A percentile compares a stretch with the other conserved stretches of the same genome.
phyloP scores from a whole-genome alignment of 2,797 vertebrate species.

The Monodelphis domestica region DNA sequence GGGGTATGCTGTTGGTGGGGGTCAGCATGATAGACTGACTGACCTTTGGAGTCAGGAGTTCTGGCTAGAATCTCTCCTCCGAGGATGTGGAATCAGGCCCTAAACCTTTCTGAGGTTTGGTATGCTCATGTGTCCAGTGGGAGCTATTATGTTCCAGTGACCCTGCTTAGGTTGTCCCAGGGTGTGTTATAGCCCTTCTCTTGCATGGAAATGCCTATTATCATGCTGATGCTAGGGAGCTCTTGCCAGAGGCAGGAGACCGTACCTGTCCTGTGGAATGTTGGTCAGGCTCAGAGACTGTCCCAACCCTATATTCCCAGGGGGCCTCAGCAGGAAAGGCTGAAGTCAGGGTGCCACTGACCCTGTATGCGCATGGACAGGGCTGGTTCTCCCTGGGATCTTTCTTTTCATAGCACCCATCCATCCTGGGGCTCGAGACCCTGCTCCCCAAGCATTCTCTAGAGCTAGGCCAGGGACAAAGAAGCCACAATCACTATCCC shows the following conservation, averaged over 20 bases:
- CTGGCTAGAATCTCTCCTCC: accelerated
- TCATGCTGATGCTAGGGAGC: not conserved
- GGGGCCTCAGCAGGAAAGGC: not conserved
- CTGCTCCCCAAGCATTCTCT: not conserved
- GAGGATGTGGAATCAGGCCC: not conserved
- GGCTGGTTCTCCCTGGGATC: not conserved
- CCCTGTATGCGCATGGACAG: not conserved
- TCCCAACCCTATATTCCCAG: no score
- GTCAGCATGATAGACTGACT: no score
- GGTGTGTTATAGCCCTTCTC: no score
- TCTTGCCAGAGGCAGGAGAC: not conserved
- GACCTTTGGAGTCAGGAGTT: not conserved
- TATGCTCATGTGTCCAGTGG: not conserved
- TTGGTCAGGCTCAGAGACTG: not conserved
- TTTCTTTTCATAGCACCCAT: not conserved
- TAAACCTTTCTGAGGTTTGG: accelerated
- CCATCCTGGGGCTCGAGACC: not conserved
- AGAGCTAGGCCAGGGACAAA: not conserved
- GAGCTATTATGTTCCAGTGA: no score
- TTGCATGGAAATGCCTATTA: not conserved
- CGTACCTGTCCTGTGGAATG: not conserved
- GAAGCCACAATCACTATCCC: not conserved
- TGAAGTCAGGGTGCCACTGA: not conserved
- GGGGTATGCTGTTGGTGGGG: no score
- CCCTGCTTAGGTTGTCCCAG: not conserved